Conservation (phyloP, 2,113 vertebrate species). For the Channa argus region DNA sequence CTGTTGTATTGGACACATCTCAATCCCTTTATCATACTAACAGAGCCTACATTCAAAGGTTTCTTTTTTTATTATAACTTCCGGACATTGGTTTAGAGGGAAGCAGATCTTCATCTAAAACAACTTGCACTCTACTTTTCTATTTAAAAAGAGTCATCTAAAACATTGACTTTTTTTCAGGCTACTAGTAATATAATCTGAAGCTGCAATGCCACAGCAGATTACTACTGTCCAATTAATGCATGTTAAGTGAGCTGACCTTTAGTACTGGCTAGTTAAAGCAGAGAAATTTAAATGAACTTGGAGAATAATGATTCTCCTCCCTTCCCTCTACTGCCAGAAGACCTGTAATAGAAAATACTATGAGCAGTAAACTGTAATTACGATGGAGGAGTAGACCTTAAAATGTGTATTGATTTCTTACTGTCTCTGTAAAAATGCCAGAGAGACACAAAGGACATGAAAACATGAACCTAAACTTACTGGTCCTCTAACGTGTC, state of each 20-base stretch:
- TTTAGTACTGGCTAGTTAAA: conserved; percentile 60
- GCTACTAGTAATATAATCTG: conserved; percentile 42
- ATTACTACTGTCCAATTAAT: conserved; percentile 64
- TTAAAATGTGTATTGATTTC: conserved; percentile 73
- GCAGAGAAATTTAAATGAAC: conserved; percentile 61
- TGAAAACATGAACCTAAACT: conserved; percentile 35
- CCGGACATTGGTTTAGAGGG: not conserved
- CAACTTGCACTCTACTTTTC: not conserved
- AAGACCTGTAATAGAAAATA: conserved; percentile 57
- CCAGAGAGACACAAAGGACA: conserved; percentile 54
- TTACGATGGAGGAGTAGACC: conserved; percentile 71
- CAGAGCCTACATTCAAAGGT: not conserved
- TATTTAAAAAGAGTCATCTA: not conserved
- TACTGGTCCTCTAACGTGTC: conserved; percentile 36
- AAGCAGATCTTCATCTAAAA: conserved; percentile 13
- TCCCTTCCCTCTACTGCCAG: conserved; percentile 29
- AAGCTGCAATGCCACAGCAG: conserved; percentile 34
- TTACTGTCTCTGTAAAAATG: conserved; percentile 66
- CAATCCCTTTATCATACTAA: not conserved
- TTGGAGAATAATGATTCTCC: conserved; percentile 68
- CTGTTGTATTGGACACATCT: not conserved
- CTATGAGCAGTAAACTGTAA: conserved; percentile 64
- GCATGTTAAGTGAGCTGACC: conserved; percentile 67
- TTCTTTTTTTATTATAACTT: not conserved
- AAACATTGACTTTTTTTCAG: conserved; percentile 27